Evolutionary conservation across 1,140 invertebrate species (phyloP), one percentile per base, ranked within the genome.

Genomic region (Platorchestia sp.): DNA sequence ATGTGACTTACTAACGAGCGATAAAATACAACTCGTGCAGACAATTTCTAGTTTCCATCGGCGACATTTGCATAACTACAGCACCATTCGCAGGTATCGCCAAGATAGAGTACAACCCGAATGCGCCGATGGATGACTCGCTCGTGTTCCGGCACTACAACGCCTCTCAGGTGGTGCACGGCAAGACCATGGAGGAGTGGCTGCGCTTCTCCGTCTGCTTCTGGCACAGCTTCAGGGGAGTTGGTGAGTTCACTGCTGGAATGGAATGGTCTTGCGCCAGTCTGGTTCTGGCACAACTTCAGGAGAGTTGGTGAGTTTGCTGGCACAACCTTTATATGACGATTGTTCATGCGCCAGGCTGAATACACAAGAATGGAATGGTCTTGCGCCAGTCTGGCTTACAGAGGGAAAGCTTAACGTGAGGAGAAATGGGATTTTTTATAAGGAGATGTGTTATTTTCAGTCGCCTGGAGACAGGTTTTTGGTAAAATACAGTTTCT

Each of bases 121-220:
- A 96, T 42, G 96, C 96, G 16, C 93, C 75, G 10, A 43, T 96
- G 27, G 96, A 96, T 43, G 96, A 96, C 45, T 95, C 95, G 42
- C 86, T 96, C n/a, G 96, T 96, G 22, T 96, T 96, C 95, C 95
- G 95, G 41, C 96, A 96, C 86, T 96, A 96, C 90, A 95, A 96
- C 90, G 95, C 96, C 43, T 44, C 95, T 95, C 51, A 97, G 97
- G 96, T 97, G 45, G 97, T 97, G 5, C 95, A 96, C 95, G 97
- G 97, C 14, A 97, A 96, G 90, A 97, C 97, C 6, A 98, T 98
- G 98, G 98, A 98, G 96, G 98, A 98, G 40, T 98, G 98, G 98
- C 97, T 98, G n/a, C 97, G 98, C 91, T 98, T 97, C 96, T 98
- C 98, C 59, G 97, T 98, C 0, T 97, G 97, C 95, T 97, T 97